These are phyloP conservation scores for Drosophila eohydei DNA, from an alignment of 2,888 invertebrate genomes.

Conservation along the genomic window DNA sequence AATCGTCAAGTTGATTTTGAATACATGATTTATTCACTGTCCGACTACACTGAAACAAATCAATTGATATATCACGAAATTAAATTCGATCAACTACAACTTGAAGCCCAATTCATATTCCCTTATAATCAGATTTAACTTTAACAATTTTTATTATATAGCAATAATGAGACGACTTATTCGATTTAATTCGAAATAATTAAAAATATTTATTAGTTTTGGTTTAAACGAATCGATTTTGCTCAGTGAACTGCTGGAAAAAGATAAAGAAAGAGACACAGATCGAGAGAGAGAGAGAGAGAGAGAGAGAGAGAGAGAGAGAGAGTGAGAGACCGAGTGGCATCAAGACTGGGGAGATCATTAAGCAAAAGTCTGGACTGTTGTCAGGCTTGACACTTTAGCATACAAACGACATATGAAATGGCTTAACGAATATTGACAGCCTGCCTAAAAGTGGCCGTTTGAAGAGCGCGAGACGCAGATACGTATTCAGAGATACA, in stretches of 20 bases:
- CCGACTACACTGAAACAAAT: background rate
- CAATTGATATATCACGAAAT: background rate
- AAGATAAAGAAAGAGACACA: background rate
- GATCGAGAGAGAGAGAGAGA: background rate
- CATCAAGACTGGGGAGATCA: constrained; percentile 55
- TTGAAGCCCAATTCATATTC: no score
- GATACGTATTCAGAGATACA: constrained; percentile 25
- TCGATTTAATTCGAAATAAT: background rate
- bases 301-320: background rate
- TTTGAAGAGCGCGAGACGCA: constrained; percentile 55
- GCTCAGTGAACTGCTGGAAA: constrained; percentile 19
- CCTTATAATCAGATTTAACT: background rate
- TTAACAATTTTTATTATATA: background rate
- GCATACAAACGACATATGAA: constrained; percentile 76
- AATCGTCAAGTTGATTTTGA: constrained; percentile 68
- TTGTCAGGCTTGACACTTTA: constrained; percentile 81
- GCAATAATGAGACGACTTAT: background rate
- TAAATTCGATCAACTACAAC: background rate
- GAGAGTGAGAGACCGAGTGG: background rate
- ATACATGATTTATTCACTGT: constrained; percentile 66
- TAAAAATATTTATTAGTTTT: background rate
- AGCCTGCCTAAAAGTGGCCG: constrained; percentile 76
- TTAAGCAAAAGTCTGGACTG: constrained; percentile 79
- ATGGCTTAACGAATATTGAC: constrained; percentile 81
- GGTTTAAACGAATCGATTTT: constrained; percentile 1